Base-by-base conservation (phyloP, 2,888 invertebrate species). In the Philaethria dido region DNA sequence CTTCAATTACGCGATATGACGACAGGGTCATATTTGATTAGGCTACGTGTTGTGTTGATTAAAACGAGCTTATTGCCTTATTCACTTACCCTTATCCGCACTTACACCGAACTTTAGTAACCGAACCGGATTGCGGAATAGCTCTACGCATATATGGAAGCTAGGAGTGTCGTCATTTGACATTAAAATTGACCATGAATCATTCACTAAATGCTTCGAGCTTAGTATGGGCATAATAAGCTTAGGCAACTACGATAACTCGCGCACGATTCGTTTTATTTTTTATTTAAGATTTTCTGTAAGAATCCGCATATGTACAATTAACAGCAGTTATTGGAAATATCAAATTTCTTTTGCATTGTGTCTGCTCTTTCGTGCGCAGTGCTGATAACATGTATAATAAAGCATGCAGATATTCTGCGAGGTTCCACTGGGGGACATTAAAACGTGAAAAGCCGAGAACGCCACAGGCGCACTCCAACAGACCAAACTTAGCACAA, bases 11-110 rank as follows among this genome's bases (percentile, higher is more conserved):
- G 80, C 85, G 83, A 87, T 89, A 89, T 89, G 87, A 87, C 87
- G 86, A 87, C 86, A 84, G 90, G 87, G 86, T 89, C 88, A 91
- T 92, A 90, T 92, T 92, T 91, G 91, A 91, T 91, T 90, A 92
- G 87, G 85, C 84, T 86, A 87, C 86, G 85, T 86, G 89, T 89
- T 88, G 86, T 89, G 89, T 90, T 89, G 88, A 91, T 92, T 91
- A 91, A 91, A 90, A 86, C 82, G 82, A 90, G 87, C 87, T 89
- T 89, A 90, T 91, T 91, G 88, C 88, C 85, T 86, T 88, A 89
- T 87, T 88, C 86, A 85, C 84, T 88, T 85, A 82, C 81, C 77
- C 78, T 79, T 83, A 78, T 81, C 82, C 81, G 82, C 83, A 78
- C 80, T 71, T 69, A 75, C 25, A 52, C 44, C 64, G 36, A 69